A percentile compares a stretch with the other conserved stretches of the same genome.
Conservation (phyloP, 2,888 invertebrate species). For the Plagodis dolabraria region DNA sequence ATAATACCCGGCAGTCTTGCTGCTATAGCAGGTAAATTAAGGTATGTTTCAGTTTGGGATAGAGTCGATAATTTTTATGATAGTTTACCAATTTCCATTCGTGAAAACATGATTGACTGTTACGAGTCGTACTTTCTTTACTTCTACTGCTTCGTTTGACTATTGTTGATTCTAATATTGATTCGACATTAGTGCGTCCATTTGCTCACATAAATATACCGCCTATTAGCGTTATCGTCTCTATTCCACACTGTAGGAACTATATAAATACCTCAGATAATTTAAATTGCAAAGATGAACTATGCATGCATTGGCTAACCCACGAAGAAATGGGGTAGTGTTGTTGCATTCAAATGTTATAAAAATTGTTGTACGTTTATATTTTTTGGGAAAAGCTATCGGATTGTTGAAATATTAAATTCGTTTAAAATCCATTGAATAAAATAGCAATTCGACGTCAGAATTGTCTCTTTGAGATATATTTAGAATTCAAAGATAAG, state of each 20-base stretch:
- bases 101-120: no score
- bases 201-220: slow-evolving; percentile 32
- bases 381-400: slow-evolving; percentile 3
- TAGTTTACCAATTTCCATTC: background rate
- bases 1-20: no score
- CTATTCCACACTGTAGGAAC: slow-evolving; percentile 21
- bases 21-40: no score
- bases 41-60: slow-evolving; percentile 18
- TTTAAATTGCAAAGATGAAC: slow-evolving; percentile 22
- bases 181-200: slow-evolving; percentile 4
- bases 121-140: no score
- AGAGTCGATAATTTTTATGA: slow-evolving; percentile 9
- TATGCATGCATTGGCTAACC: slow-evolving; percentile 18
- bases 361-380: background rate
- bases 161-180: background rate
- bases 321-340: slow-evolving; percentile 9
- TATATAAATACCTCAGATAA: slow-evolving; percentile 31
- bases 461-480: background rate
- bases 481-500: background rate
- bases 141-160: no score
- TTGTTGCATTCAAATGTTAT: slow-evolving; percentile 10
- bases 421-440: no score
- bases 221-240: slow-evolving; percentile 30
- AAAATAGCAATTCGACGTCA: no score
- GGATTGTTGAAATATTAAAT: background rate